Conservation (phyloP, 2,888 invertebrate genomes). For the Stenodema calcarata region DNA sequence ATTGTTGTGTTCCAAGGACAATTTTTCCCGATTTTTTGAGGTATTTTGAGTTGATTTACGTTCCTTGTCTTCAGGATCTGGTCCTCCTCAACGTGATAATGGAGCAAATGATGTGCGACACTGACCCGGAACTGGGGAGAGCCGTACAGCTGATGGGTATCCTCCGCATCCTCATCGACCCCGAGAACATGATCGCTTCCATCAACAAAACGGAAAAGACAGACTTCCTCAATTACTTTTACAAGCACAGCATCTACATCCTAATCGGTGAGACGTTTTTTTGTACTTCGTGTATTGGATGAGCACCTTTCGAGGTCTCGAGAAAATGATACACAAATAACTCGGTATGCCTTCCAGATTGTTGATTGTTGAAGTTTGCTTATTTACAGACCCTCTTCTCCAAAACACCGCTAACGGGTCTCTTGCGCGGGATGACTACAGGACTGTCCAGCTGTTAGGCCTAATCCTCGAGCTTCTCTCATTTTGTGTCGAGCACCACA, state of each 20-base stretch:
- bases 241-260: slow-evolving; percentile 96
- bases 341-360: no score
- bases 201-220: slow-evolving; percentile 96
- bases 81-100: slow-evolving; percentile 94
- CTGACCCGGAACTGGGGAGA: slow-evolving; percentile 95
- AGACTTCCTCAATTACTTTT: slow-evolving; percentile 98
- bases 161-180: slow-evolving; percentile 89
- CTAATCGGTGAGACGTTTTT: slow-evolving; percentile 74
- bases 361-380: no score
- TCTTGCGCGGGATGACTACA: slow-evolving; percentile 92
- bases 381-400: slow-evolving; percentile 80
- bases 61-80: slow-evolving; percentile 73
- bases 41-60: neutral
- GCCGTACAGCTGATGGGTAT: slow-evolving; percentile 97
- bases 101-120: slow-evolving; percentile 96
- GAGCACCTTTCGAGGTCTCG: no score
- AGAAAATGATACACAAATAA: no score
- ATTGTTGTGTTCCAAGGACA: neutral
- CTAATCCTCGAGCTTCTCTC: slow-evolving; percentile 93
- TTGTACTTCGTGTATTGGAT: no score
- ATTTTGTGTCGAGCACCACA: slow-evolving; percentile 99
- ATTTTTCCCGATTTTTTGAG: neutral
- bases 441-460: slow-evolving; percentile 93
- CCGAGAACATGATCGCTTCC: slow-evolving; percentile 95
- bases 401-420: slow-evolving; percentile 90